Evolutionary conservation across 2,888 invertebrate species (phyloP).

Genomic region (Mythimna impura): DNA sequence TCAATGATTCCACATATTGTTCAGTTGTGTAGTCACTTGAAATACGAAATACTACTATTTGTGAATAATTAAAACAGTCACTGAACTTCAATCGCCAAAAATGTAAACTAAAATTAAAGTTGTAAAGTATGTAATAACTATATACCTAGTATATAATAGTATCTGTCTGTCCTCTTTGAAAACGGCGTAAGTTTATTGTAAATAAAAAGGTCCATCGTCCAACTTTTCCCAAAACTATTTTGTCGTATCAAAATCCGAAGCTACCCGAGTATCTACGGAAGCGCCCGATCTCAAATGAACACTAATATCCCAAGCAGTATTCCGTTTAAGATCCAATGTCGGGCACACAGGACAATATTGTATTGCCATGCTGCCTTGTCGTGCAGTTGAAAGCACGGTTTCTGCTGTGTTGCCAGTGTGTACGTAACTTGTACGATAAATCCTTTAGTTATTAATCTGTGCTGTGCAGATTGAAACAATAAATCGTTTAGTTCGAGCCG

Average conservation of each 20-base stretch:
- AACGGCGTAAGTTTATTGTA: background rate
- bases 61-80: too few relatives aligned
- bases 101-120: too few relatives aligned
- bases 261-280: background rate
- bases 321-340: slow-evolving; percentile 55
- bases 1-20: too few relatives aligned
- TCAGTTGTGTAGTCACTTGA: too few relatives aligned
- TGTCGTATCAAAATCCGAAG: background rate
- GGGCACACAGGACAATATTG: slow-evolving; percentile 45
- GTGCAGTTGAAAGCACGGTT: slow-evolving; percentile 55
- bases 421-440: slow-evolving; percentile 54
- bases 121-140: too few relatives aligned
- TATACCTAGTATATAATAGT: too few relatives aligned
- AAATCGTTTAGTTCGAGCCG: slow-evolving; percentile 45
- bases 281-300: slow-evolving; percentile 8
- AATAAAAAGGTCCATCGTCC: background rate
- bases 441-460: slow-evolving; percentile 56
- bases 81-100: too few relatives aligned
- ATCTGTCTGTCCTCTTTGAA: too few relatives aligned
- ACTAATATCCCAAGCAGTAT: slow-evolving; percentile 40
- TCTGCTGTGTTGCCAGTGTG: slow-evolving; percentile 46
- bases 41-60: too few relatives aligned
- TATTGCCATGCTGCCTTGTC: slow-evolving; percentile 44
- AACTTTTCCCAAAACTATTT: background rate
- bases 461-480: slow-evolving; percentile 42